Base-by-base conservation (phyloP, 2,797 vertebrate species). In the Acanthis flammea region DNA sequence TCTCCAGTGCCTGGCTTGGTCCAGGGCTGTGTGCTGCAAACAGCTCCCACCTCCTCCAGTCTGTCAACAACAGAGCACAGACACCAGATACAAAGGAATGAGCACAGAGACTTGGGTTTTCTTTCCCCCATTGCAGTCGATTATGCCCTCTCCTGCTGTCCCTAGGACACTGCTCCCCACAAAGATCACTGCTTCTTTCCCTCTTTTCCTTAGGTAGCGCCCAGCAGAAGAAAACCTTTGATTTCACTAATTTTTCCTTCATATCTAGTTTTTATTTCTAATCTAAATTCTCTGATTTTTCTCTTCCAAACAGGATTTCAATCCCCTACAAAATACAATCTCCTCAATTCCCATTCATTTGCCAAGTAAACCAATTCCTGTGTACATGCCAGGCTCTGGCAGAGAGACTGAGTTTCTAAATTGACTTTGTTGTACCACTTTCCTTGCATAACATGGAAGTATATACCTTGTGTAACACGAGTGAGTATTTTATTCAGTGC, bases 311-410 rank as follows among this genome's bases (percentile, higher is more conserved):
- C 65, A 73, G 79, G 35, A 55, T 95, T 97, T 94, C 70, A 87
- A 71, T 92, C 47, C 50, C 51, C 81, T 79, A 72, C 65, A 92
- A 92, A 90, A 92, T 37, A 70, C 24, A 85, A 82, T 51, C 35
- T 77, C 90, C 93, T 91, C 61, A 19, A 7, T 68, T 97, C 90
- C 48, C 87, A 67, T 94, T 76, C 90, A 63, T 92, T 86, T 95
- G 90, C 95, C 93, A 95, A 93, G 57, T 27, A 82, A 97, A 72
- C 85, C 74, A 66, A n/a, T 79, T 97, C 86, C 83, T 85, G 76
- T 83, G 39, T 70, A 78, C 63, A 78, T 33, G 67, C 88, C 85
- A 75, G 73, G 41, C 76, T 68, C 84, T 73, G 73, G 79, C 71
- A 86, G 33, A 72, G 48, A 91, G 25, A 57, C 77, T 77, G 77